Evolutionary conservation across 2,888 invertebrate species (phyloP).

Genomic region (Podotricha telesiphe): DNA sequence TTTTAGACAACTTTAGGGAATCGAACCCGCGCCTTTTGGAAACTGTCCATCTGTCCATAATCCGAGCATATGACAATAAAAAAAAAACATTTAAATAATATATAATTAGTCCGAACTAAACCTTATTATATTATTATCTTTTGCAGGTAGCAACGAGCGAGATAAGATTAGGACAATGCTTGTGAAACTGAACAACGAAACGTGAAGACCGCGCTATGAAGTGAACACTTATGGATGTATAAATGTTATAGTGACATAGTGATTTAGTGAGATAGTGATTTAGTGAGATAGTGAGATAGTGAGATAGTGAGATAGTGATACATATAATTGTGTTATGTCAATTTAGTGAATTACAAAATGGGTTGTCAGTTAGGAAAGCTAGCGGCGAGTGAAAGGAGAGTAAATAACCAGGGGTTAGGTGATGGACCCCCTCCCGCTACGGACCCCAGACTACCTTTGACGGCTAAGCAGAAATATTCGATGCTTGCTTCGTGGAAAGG

Average conservation of each 20-base stretch:
- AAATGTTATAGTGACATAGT: slow-evolving; percentile 20
- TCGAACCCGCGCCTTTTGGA: no score
- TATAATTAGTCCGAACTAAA: slow-evolving; percentile 22
- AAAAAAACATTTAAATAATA: no score
- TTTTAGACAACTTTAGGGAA: no score
- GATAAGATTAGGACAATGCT: slow-evolving; percentile 56
- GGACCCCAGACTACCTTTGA: slow-evolving; percentile 91
- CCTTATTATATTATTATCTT: slow-evolving; percentile 53
- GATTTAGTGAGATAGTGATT: background rate
- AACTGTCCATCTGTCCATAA: no score
- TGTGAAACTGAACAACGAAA: slow-evolving; percentile 26
- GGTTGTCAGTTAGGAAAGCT: slow-evolving; percentile 91
- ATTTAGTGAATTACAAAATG: slow-evolving; percentile 64
- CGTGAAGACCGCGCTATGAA: slow-evolving; percentile 7
- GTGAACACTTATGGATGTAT: slow-evolving; percentile 18
- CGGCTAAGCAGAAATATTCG: slow-evolving; percentile 93
- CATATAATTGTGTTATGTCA: slow-evolving; percentile 39
- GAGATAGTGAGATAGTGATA: slow-evolving; percentile 4
- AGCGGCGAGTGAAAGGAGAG: slow-evolving; percentile 82
- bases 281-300: slow-evolving; percentile 13
- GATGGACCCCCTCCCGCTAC: slow-evolving; percentile 87
- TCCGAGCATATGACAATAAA: no score
- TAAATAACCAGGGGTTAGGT: slow-evolving; percentile 71
- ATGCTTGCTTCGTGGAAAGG: slow-evolving; percentile 96
- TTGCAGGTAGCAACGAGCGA: slow-evolving; percentile 54